Evolutionary conservation across 2,888 invertebrate genomes (phyloP).

Genomic region (Morinoia aosen): DNA sequence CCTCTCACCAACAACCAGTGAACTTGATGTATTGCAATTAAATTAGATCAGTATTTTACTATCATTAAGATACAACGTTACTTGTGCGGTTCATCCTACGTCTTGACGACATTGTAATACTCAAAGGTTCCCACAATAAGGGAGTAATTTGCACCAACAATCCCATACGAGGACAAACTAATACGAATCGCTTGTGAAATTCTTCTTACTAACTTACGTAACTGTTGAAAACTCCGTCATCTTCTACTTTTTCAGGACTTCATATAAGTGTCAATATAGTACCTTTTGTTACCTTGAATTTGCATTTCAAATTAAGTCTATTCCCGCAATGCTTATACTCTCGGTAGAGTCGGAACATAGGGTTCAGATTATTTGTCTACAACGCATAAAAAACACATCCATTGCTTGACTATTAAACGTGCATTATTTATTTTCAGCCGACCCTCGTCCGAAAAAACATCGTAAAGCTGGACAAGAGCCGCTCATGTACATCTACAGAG

Average conservation of each 20-base stretch:
- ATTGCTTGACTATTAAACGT: background rate
- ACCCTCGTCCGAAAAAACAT: background rate
- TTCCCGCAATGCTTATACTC: background rate
- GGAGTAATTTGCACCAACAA: no score
- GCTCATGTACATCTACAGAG: slow-evolving; percentile 10
- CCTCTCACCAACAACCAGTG: background rate
- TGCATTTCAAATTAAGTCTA: background rate
- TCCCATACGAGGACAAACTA: background rate
- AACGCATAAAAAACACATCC: background rate
- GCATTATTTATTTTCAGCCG: background rate
- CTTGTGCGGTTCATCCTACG: background rate
- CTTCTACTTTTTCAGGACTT: no score
- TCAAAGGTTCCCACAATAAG: background rate
- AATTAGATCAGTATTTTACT: background rate
- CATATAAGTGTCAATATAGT: background rate
- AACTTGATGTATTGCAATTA: background rate
- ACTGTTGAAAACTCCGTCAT: background rate
- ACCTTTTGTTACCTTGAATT: background rate
- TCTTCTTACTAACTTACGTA: background rate
- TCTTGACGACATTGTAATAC: background rate
- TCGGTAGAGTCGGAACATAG: background rate
- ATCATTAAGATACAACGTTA: background rate
- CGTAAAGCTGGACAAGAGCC: background rate
- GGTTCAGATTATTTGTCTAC: no score
- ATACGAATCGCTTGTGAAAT: background rate